These are phyloP conservation scores for Paracanthobrama guichenoti DNA, from an alignment of 2,113 vertebrate species.

Conservation along the genomic window DNA sequence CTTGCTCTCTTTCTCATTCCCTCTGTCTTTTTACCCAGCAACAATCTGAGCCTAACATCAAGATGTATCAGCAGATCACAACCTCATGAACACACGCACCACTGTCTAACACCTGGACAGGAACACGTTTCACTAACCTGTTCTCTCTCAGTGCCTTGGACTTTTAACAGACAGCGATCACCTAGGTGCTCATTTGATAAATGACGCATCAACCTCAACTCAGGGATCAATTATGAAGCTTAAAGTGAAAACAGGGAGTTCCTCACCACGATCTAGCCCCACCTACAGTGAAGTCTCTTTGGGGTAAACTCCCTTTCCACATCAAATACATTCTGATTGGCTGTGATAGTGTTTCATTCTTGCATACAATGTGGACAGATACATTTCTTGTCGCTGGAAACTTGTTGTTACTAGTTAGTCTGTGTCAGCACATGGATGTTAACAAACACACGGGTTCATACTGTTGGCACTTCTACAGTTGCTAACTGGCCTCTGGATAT, in stretches of 20 bases:
- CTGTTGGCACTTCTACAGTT: conserved; percentile 27
- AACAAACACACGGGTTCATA: conserved; percentile 40
- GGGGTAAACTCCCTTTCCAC: neutral
- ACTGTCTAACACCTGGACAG: conserved; percentile 29
- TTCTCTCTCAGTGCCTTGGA: conserved; percentile 21
- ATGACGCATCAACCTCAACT: conserved; percentile 36
- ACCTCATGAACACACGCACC: conserved; percentile 1
- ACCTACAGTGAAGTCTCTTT: neutral
- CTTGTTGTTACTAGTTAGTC: neutral
- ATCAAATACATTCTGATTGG: neutral
- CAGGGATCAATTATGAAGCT: conserved; percentile 35
- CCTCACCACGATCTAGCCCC: neutral
- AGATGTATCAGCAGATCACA: conserved; percentile 16
- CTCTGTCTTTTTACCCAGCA: neutral
- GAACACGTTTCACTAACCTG: conserved; percentile 21
- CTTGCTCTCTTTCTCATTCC: neutral
- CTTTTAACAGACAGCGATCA: conserved; percentile 48
- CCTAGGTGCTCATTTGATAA: conserved; percentile 43
- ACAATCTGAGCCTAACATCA: conserved; percentile 11
- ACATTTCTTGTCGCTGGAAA: neutral
- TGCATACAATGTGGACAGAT: neutral
- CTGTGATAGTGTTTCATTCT: neutral
- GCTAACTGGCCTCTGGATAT: conserved; percentile 37
- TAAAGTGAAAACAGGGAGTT: conserved; percentile 6
- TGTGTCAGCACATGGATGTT: conserved; percentile 41